Evolutionary conservation across 1,140 invertebrate genomes (phyloP).

Genomic region (Parapsyche elsis): DNA sequence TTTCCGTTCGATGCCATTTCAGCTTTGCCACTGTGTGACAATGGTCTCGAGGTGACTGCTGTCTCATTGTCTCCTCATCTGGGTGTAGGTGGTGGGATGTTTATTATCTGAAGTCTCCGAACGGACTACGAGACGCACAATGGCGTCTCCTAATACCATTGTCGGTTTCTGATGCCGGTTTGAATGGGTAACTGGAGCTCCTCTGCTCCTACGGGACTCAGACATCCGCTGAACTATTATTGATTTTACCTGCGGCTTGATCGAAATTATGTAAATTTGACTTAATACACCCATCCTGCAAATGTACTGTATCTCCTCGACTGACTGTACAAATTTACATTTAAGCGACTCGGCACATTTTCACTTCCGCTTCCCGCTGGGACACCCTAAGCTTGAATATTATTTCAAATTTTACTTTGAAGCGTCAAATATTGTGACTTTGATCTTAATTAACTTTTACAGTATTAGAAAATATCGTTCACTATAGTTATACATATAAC

Average conservation of each 20-base stretch:
- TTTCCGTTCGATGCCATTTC: background rate
- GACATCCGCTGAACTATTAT: background rate
- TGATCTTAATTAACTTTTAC: no score
- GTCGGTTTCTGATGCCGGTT: background rate
- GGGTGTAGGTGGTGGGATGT: background rate
- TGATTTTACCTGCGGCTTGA: slow-evolving; percentile 29
- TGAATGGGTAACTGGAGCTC: background rate
- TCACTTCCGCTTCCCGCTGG: background rate
- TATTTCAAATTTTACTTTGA: no score
- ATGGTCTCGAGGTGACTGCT: background rate
- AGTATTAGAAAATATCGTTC: no score
- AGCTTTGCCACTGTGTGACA: no score
- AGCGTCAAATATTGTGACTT: background rate
- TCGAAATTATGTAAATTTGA: slow-evolving; percentile 40
- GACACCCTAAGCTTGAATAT: background rate
- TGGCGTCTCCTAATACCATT: slow-evolving; percentile 10
- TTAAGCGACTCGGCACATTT: background rate
- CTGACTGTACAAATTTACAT: background rate
- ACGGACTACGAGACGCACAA: slow-evolving; percentile 6
- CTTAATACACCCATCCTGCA: background rate
- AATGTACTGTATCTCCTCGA: background rate
- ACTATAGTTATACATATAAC: no score
- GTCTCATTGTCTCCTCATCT: background rate
- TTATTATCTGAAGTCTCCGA: background rate
- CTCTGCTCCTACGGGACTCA: background rate